phyloP scores from a whole-genome alignment of 1,140 invertebrate species.

The Oscheius sp. region DNA sequence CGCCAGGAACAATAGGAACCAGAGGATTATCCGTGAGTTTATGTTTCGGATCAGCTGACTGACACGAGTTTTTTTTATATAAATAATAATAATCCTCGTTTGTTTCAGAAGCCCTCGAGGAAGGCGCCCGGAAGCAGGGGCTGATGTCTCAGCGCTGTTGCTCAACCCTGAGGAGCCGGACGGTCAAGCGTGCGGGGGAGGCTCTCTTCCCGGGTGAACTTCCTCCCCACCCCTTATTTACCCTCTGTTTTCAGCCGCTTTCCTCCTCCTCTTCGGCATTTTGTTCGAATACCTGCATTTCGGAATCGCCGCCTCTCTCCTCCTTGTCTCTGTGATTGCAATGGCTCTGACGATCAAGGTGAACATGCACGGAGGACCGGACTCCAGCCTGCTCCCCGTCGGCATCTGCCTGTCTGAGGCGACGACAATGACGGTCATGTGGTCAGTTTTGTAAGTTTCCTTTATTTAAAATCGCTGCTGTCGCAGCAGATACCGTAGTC shows the following conservation, averaged over 20 bases:
- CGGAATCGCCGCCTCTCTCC: neutral
- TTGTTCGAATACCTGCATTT: neutral
- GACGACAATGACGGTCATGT: neutral
- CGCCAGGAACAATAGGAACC: conserved; percentile 5
- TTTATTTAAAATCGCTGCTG: conserved; percentile 1
- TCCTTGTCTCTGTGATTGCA: neutral
- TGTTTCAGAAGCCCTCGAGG: conserved; percentile 22
- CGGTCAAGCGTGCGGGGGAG: neutral
- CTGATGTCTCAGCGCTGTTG: neutral
- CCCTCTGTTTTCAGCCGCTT: neutral
- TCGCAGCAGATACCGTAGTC: neutral
- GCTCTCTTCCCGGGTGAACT: neutral
- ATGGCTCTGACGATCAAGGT: neutral
- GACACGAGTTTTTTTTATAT: too few relatives aligned
- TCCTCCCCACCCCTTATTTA: neutral
- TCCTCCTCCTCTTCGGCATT: neutral
- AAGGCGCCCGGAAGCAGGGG: conserved; percentile 8
- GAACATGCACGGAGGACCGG: neutral
- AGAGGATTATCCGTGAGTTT: conserved; percentile 7
- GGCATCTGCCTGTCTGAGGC: neutral
- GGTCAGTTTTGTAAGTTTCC: conserved; percentile 8
- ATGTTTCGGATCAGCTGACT: neutral
- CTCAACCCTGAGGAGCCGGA: neutral
- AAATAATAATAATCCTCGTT: too few relatives aligned
- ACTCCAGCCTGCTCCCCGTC: neutral